These are phyloP conservation scores for Dissostichus mawsoni DNA, from an alignment of 2,113 vertebrate species.

Conservation along the genomic window DNA sequence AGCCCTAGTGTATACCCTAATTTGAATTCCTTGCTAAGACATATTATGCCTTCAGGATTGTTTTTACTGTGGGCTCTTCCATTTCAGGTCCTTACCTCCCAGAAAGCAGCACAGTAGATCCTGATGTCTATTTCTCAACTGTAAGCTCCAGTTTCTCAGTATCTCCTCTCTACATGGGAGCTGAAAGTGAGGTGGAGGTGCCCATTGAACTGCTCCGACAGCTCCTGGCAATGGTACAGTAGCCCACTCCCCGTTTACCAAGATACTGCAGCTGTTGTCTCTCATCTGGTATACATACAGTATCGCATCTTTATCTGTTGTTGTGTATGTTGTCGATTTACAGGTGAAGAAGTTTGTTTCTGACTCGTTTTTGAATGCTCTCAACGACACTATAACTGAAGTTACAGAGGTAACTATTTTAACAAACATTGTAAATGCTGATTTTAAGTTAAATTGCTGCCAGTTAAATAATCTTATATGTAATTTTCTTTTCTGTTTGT, in stretches of 20 bases:
- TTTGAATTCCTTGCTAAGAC: not conserved
- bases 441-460: not conserved
- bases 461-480: slow-evolving; percentile 34
- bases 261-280: not conserved
- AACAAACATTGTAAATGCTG: not conserved
- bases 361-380: slow-evolving; percentile 87
- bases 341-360: slow-evolving; percentile 88
- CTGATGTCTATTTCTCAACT: slow-evolving; percentile 93
- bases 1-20: no score
- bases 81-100: slow-evolving; percentile 88
- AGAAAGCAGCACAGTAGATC: slow-evolving; percentile 89
- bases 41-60: not conserved
- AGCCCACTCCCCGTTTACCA: not conserved
- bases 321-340: not conserved
- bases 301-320: not conserved
- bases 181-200: slow-evolving; percentile 89
- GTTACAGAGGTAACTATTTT: slow-evolving; percentile 85
- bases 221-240: slow-evolving; percentile 89
- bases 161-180: slow-evolving; percentile 91
- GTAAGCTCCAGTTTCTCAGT: slow-evolving; percentile 96
- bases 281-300: not conserved
- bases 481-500: slow-evolving; percentile 45
- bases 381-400: slow-evolving; percentile 86
- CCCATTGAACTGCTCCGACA: slow-evolving; percentile 89
- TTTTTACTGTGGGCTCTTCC: not conserved